Percentiles rank a stretch among this genome's conserved stretches.
These are phyloP conservation scores for Pelodytes ibericus DNA, from an alignment of 2,797 vertebrate species.

Conservation along the genomic window DNA sequence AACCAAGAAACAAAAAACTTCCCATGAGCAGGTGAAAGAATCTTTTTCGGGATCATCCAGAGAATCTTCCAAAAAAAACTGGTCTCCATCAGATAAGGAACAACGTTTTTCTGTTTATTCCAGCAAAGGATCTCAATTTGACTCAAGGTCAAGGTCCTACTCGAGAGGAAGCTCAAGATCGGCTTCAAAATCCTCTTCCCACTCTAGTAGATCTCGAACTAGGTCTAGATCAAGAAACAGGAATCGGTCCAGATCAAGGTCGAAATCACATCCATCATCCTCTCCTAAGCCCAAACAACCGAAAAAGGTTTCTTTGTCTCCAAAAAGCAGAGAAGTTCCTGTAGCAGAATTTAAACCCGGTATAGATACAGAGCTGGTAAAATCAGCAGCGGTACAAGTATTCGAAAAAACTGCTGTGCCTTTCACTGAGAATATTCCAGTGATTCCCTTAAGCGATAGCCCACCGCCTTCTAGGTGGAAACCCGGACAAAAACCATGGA, in stretches of 20 bases:
- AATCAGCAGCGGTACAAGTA: constrained; percentile 66
- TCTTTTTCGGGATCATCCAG: constrained; percentile 77
- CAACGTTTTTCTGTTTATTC: constrained; percentile 73
- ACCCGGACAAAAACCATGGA: constrained; percentile 97
- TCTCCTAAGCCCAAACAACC: constrained; percentile 62
- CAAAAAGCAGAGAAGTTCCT: constrained; percentile 68
- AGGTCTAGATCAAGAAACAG: constrained; percentile 67
- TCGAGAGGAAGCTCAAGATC: constrained; percentile 69
- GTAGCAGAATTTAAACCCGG: constrained; percentile 67
- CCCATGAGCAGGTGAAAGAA: constrained; percentile 67
- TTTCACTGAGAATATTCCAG: constrained; percentile 79
- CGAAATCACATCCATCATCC: constrained; percentile 62
- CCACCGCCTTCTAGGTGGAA: constrained; percentile 97
- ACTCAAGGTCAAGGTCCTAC: constrained; percentile 78
- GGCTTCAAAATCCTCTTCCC: constrained; percentile 53
- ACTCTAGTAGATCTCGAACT: constrained; percentile 69
- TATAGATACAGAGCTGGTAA: constrained; percentile 68
- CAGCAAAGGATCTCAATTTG: constrained; percentile 76
- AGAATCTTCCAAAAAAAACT: constrained; percentile 72
- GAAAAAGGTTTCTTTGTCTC: constrained; percentile 71
- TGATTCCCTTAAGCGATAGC: constrained; percentile 93
- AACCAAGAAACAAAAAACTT: constrained; percentile 69
- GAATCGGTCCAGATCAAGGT: constrained; percentile 65
- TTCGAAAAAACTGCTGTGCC: constrained; percentile 69
- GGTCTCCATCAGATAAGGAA: constrained; percentile 78